phyloP scores from a whole-genome alignment of 2,888 invertebrate genomes.

The Antheraea yamamai region DNA sequence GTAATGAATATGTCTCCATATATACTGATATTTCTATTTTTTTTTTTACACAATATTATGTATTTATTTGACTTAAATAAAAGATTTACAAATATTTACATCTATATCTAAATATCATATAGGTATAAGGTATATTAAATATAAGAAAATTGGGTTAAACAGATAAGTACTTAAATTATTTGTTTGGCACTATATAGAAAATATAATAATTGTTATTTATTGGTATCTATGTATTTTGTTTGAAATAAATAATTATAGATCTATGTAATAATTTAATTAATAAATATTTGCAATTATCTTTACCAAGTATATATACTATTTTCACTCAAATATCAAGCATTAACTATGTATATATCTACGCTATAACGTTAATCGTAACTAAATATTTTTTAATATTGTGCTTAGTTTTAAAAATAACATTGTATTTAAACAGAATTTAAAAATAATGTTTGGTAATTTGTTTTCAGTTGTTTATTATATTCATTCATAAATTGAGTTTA shows the following conservation, averaged over 20 bases:
- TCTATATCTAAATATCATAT: not conserved
- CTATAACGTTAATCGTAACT: not conserved
- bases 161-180: not conserved
- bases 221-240: not conserved
- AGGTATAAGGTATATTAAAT: not conserved
- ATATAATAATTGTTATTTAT: not conserved
- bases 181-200: slow-evolving; percentile 9
- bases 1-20: slow-evolving; percentile 4
- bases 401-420: not conserved
- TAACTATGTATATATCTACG: not conserved
- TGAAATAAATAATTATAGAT: not conserved
- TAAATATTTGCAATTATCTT: not conserved
- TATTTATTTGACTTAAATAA: slow-evolving; percentile 1
- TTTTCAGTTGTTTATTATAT: not conserved
- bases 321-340: not conserved
- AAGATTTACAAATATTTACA: slow-evolving; percentile 10
- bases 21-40: slow-evolving; percentile 6
- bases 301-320: not conserved
- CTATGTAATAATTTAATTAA: not conserved
- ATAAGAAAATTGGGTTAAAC: not conserved
- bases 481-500: too few species aligned
- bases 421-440: not conserved
- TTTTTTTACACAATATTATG: not conserved
- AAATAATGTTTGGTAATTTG: not conserved
- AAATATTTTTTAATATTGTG: not conserved